Percentiles rank a stretch among this genome's conserved stretches.
phyloP scores from a whole-genome alignment of 2,797 vertebrate genomes.

The Anabacerthia variegaticeps region DNA sequence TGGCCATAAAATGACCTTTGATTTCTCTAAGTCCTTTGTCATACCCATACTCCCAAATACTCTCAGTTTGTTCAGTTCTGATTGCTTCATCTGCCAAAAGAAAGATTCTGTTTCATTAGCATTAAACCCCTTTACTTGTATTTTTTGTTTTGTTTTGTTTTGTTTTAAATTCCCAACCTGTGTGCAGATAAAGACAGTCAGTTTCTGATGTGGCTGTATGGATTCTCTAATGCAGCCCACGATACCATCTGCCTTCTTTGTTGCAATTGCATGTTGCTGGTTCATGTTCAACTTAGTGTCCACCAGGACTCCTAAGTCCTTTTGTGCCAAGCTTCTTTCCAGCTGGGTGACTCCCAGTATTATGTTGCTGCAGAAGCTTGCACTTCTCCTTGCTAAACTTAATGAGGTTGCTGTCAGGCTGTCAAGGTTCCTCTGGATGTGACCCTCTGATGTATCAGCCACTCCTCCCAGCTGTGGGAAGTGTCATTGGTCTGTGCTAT shows the following conservation, averaged over 20 bases:
- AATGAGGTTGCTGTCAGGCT: not conserved
- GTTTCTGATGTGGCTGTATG: not conserved
- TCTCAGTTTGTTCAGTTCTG: not conserved
- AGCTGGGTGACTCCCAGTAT: not conserved
- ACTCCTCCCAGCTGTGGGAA: not conserved
- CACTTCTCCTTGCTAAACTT: not conserved
- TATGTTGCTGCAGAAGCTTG: not conserved
- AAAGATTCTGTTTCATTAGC: accelerated
- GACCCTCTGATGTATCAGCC: not conserved
- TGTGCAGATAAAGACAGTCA: not conserved
- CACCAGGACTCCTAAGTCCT: not conserved
- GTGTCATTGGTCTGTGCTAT: not conserved
- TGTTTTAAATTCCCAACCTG: not conserved
- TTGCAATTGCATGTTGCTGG: not conserved
- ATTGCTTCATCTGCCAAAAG: not conserved
- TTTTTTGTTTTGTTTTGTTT: not conserved
- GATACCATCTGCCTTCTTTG: not conserved
- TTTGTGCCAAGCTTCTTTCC: slow-evolving; percentile 8
- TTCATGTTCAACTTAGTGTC: not conserved
- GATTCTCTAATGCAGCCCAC: not conserved
- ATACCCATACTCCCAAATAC: not conserved
- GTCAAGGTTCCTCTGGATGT: not conserved
- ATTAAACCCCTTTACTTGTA: not conserved
- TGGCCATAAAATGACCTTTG: not conserved
- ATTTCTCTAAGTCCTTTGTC: not conserved